Evolutionary conservation across 2,113 vertebrate genomes (phyloP).

Genomic region (Ptychochromis oligacanthus): DNA sequence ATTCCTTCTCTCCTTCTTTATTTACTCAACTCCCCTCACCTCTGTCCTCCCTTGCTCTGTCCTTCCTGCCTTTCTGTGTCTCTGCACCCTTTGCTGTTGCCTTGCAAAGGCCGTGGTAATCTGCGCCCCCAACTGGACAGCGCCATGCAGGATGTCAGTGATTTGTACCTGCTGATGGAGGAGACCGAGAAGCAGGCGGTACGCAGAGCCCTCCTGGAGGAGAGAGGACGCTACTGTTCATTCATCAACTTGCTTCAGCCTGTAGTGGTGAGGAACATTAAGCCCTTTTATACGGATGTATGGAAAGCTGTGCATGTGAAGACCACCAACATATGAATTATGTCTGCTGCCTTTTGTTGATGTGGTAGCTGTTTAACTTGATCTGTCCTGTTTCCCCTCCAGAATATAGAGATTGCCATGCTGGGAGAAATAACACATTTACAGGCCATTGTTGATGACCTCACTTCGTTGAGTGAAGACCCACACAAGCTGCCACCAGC

Average conservation of each 20-base stretch:
- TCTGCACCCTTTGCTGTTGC: background rate
- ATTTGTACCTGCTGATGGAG: slow-evolving; percentile 97
- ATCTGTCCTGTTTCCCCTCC: background rate
- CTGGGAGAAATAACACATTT: slow-evolving; percentile 96
- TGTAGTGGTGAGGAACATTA: slow-evolving; percentile 87
- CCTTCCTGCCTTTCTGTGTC: background rate
- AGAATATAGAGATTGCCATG: slow-evolving; percentile 97
- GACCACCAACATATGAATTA: background rate
- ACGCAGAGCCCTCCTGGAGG: slow-evolving; percentile 93
- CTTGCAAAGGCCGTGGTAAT: slow-evolving; percentile 88
- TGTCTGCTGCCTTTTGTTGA: background rate
- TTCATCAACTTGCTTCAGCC: slow-evolving; percentile 95
- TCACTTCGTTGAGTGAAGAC: slow-evolving; percentile 89
- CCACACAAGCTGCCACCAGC: slow-evolving; percentile 95
- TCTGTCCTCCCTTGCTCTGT: background rate
- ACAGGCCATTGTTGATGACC: slow-evolving; percentile 97
- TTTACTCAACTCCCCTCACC: background rate
- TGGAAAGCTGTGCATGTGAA: background rate
- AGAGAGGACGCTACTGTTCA: slow-evolving; percentile 93
- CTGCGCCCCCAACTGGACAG: slow-evolving; percentile 97
- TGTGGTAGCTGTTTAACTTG: background rate
- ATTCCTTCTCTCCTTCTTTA: slow-evolving; percentile 4
- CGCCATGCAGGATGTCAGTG: slow-evolving; percentile 94
- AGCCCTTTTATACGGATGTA: background rate
- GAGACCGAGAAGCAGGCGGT: slow-evolving; percentile 98